These are phyloP conservation scores for Abscondita cerata DNA, from an alignment of 2,888 invertebrate genomes.

Conservation along the genomic window DNA sequence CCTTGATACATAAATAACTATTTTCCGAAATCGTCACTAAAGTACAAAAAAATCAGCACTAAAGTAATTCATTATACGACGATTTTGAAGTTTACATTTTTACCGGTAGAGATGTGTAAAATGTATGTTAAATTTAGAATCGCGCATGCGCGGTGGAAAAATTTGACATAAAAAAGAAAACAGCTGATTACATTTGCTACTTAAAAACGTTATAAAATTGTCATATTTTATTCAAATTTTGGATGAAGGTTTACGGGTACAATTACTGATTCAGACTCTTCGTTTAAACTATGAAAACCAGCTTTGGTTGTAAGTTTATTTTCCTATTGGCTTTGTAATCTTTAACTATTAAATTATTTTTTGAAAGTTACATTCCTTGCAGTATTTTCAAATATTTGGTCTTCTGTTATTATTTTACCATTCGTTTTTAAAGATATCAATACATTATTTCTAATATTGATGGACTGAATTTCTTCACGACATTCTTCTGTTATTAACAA, in stretches of 20 bases:
- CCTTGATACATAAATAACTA: too few species aligned
- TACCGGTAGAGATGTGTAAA: too few species aligned
- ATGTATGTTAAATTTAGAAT: too few species aligned
- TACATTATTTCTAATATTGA: conserved; percentile 6
- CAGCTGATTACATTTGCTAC: too few species aligned
- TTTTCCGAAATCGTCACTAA: too few species aligned
- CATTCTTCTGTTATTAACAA: conserved; percentile 14
- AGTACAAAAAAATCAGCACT: too few species aligned
- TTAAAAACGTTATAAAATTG: too few species aligned
- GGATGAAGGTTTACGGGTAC: conserved; percentile 9
- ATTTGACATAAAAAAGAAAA: too few species aligned
- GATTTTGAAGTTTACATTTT: too few species aligned
- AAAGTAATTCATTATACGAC: too few species aligned
- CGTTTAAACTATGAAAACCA: conserved; percentile 5
- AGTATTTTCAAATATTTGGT: conserved; percentile 15
- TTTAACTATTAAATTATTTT: not conserved
- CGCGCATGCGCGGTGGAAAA: too few species aligned
- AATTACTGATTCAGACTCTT: conserved; percentile 15
- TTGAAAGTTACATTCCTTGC: conserved; percentile 18
- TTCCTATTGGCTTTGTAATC: conserved; percentile 4
- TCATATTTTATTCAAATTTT: too few species aligned
- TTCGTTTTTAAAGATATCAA: conserved; percentile 15
- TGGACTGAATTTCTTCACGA: conserved; percentile 1
- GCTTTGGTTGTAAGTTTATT: conserved; percentile 13
- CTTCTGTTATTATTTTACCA: conserved; percentile 20